Base-by-base conservation (phyloP, 2,797 vertebrate genomes). In the Channallabes apus region DNA sequence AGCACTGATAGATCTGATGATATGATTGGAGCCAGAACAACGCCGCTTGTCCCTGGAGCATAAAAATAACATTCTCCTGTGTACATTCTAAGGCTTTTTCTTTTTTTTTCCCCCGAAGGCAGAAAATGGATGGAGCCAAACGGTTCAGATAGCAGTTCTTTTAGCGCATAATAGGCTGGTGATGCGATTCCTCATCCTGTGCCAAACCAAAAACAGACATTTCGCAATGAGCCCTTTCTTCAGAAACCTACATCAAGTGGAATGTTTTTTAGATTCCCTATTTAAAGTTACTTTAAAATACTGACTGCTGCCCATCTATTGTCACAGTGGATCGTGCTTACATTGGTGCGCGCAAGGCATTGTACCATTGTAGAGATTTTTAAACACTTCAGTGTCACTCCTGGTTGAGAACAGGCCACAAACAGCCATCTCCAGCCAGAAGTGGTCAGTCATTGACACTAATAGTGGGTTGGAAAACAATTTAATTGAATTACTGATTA, bases 1-100 rank as follows among this genome's bases (percentile, higher is more conserved):
- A 88, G 86, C 62, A 73, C 86, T 59, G 82, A 88, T 81, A 89
- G 88, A 89, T 89, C 82, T 88, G 79, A 90, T 87, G 79, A 87
- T 89, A 82, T 84, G 89, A 86, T 87, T 84, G 64, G 87, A 83
- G 84, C 79, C 79, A 82, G 86, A 84, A 86, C 82, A 85, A 77
- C 80, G 64, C 84, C 27, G 68, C 61, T 87, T 82, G 80, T 86
- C 83, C 85, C 78, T 59, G 65, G 80, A 89, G 81, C 83, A 88
- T 81, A 81, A 87, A 81, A 80, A 84, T 81, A 75, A 81, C 76
- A 67, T 86, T 86, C 61, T 81, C 65, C 71, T 82, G 65, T 77
- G 54, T 86, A 69, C 35, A 61, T 58, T 73, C 1, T 69, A 78
- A 32, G 76, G 58, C n/a, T n/a, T n/a, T n/a, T n/a, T 62, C 75